Evolutionary conservation across 2,113 vertebrate species (phyloP), one percentile per base, ranked within the genome.

Genomic region (Electrona antarctica): DNA sequence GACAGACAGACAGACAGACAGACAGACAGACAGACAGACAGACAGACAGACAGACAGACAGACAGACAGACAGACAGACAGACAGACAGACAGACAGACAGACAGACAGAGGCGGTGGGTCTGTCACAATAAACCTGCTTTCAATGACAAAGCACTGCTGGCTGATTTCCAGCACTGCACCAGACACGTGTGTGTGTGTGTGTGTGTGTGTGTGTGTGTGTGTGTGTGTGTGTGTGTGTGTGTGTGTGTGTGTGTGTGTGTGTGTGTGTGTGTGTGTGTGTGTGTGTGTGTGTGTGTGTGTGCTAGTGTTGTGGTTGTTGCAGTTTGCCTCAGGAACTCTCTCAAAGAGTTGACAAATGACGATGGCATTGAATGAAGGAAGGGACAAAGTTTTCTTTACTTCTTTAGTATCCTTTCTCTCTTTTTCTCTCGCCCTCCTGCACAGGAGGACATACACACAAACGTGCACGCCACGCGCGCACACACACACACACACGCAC

Each of bases 121-220:
- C 69, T 33, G 74, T 80, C 87, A 91, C 77, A 86, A 87, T 74
- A 78, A 78, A 80, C 68, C 77, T 80, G 82, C 77, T 86, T 85
- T 87, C 70, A 85, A 85, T 87, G 85, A 84, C 84, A 86, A 90
- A 91, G 82, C 84, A 81, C 12, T 51, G 9, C 68, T 90, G 88
- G 87, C 76, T n/a, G 7, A 46, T 58, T 71, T 83, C 88, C 88
- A 89, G 69, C 71, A 56, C 82, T 88, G 84, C 86, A 88, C 74
- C 87, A 88, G 82, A 68, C 78, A 71, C 76, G 80, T 77, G 47
- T 54, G 76, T 84, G 76, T 79, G 69, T 56, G 60, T 52, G 7
- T 77, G 60, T 14, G 62, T 72, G 71, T 15, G 68, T 45, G 9
- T 66, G 28, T 55, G 9, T 13, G 8, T 3, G 28, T 1, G 33